phyloP scores from a whole-genome alignment of 2,113 vertebrate genomes.

The Bostrychus sinensis region DNA sequence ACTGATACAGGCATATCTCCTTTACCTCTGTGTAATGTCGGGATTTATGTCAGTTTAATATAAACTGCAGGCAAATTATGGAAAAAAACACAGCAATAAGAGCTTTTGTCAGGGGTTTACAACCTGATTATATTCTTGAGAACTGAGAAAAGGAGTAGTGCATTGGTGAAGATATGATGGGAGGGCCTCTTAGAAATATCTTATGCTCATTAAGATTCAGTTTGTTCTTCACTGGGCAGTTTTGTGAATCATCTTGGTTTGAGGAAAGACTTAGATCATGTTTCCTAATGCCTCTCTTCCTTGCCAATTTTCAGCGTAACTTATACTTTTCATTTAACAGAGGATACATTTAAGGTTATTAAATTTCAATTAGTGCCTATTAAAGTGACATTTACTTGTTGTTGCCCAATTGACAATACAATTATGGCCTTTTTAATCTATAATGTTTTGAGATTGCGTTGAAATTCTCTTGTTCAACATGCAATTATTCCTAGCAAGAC shows the following conservation, averaged over 20 bases:
- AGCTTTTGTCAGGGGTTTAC: slow-evolving; percentile 20
- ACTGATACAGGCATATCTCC: slow-evolving; percentile 67
- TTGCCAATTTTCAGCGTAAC: slow-evolving; percentile 51
- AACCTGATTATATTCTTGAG: slow-evolving; percentile 37
- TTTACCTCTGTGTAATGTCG: slow-evolving; percentile 61
- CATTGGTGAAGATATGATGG: slow-evolving; percentile 7
- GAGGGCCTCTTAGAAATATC: slow-evolving; percentile 52
- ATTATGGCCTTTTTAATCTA: not conserved
- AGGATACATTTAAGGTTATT: slow-evolving; percentile 52
- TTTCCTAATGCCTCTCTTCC: slow-evolving; percentile 66
- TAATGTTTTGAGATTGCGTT: not conserved
- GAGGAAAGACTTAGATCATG: slow-evolving; percentile 60
- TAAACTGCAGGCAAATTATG: slow-evolving; percentile 31
- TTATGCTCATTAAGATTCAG: slow-evolving; percentile 57
- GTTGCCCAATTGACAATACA: slow-evolving; percentile 1
- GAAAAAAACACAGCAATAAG: slow-evolving; percentile 21
- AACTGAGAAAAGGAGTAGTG: not conserved
- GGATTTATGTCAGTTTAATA: slow-evolving; percentile 53
- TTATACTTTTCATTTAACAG: slow-evolving; percentile 59
- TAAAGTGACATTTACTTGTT: not conserved
- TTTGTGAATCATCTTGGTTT: slow-evolving; percentile 58
- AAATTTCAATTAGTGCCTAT: slow-evolving; percentile 4
- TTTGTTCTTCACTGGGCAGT: slow-evolving; percentile 42
- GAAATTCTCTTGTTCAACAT: not conserved
- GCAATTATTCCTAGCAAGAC: too few relatives aligned